Evolutionary conservation across 2,797 vertebrate genomes (phyloP).

Genomic region (Hapalemur alaotrensis): DNA sequence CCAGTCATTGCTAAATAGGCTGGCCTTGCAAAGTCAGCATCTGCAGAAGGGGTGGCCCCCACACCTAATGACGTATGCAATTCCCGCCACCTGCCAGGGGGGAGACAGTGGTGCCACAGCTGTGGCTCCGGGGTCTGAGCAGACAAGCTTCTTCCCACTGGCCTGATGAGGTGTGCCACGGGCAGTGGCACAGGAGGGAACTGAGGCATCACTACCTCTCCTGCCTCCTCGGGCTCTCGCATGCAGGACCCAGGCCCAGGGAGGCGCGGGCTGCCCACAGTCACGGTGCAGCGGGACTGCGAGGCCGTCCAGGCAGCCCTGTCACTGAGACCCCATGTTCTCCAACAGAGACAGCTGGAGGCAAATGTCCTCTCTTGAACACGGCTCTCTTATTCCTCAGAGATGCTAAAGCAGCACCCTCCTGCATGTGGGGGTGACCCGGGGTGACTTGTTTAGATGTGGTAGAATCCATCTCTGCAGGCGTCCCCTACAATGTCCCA

Average conservation of each 20-base stretch:
- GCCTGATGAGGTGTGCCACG: neutral
- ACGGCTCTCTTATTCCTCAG: neutral
- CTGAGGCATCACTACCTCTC: neutral
- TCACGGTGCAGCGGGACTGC: rapidly evolving
- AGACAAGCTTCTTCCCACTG: neutral
- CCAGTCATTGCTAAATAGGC: neutral
- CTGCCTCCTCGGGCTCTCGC: rapidly evolving
- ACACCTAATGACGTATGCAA: neutral
- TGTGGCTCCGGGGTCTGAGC: neutral
- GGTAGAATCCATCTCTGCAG: neutral
- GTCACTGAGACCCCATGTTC: neutral
- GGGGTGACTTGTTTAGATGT: no score
- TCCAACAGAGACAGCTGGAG: neutral
- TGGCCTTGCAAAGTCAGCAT: neutral
- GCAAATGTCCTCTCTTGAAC: neutral
- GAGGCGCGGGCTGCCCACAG: neutral
- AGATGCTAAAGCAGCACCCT: neutral
- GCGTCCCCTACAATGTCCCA: rapidly evolving
- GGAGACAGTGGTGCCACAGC: rapidly evolving
- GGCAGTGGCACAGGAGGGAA: neutral
- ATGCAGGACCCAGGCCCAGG: neutral
- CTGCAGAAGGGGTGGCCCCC: neutral
- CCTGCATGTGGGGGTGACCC: neutral
- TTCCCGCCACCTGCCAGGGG: no score
- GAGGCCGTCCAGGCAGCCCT: rapidly evolving